Percentiles rank a stretch among this genome's conserved stretches.
Conservation (phyloP, 2,888 invertebrate genomes). For the Cylloceria caligata region DNA sequence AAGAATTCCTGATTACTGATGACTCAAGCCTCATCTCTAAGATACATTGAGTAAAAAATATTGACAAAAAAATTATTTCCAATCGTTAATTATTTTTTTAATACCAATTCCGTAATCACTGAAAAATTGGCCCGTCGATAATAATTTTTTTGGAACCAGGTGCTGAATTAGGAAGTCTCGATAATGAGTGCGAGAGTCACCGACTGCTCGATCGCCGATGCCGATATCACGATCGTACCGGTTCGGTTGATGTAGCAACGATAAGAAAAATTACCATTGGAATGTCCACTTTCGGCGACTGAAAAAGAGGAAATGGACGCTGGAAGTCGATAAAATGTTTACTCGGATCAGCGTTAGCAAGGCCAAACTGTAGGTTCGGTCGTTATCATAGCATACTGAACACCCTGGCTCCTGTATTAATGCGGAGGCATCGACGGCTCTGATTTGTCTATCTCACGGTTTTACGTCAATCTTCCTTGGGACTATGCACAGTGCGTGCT, state of each 20-base stretch:
- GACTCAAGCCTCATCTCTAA: conserved; percentile 51
- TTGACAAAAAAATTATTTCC: conserved; percentile 23
- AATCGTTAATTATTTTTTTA: neutral
- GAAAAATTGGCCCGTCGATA: neutral
- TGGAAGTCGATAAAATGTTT: neutral
- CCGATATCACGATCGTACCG: too few species aligned
- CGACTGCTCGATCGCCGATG: too few species aligned
- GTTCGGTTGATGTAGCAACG: too few species aligned
- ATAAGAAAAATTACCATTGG: neutral
- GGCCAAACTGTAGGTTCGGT: conserved; percentile 13
- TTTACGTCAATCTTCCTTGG: too few species aligned
- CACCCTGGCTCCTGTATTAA: too few species aligned
- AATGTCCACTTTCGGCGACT: neutral
- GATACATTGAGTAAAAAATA: conserved; percentile 56
- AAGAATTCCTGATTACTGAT: conserved; percentile 58
- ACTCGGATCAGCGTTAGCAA: neutral
- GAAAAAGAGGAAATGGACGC: conserved; percentile 14
- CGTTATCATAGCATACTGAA: too few species aligned
- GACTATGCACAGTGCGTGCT: conserved; percentile 8
- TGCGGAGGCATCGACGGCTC: too few species aligned
- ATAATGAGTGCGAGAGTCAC: too few species aligned
- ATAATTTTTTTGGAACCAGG: neutral
- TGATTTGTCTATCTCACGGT: too few species aligned
- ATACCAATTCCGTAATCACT: neutral
- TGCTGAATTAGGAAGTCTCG: neutral